Conservation (phyloP, 1,140 invertebrate genomes). For the Phthorimaea operculella region DNA sequence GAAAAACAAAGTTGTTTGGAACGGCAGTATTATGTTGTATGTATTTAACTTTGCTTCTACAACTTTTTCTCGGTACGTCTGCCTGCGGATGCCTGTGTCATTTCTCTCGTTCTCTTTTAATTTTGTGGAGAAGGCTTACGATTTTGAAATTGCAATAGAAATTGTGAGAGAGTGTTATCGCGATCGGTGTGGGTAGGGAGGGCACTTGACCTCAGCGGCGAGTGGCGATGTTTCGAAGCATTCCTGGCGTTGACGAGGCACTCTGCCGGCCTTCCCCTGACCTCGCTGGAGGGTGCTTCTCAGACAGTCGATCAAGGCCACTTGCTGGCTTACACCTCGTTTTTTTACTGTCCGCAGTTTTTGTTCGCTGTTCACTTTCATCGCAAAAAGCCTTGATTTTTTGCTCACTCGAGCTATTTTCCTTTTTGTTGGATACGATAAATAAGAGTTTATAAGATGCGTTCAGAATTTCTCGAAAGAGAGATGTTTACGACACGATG, state of each 20-base stretch:
- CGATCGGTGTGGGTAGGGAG: constrained; percentile 8
- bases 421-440: too few relatives aligned
- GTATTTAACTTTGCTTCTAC: too few relatives aligned
- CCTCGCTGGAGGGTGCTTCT: constrained; percentile 28
- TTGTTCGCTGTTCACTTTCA: neutral
- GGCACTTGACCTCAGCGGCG: constrained; percentile 27
- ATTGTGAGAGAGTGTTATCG: neutral
- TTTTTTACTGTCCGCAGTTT: neutral
- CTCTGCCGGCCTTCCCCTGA: constrained; percentile 17
- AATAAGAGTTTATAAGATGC: too few relatives aligned
- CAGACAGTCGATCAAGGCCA: constrained; percentile 27
- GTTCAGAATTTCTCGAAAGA: too few relatives aligned
- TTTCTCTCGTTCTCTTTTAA: neutral
- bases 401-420: too few relatives aligned
- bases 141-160: neutral
- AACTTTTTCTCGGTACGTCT: too few relatives aligned
- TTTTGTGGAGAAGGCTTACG: neutral
- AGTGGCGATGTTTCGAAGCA: constrained; percentile 29
- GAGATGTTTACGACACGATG: too few relatives aligned
- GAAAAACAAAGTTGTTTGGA: too few relatives aligned
- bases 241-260: constrained; percentile 34
- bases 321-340: neutral
- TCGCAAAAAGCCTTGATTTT: too few relatives aligned
- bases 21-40: too few relatives aligned
- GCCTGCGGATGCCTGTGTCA: neutral